Evolutionary conservation across 1,140 invertebrate species (phyloP).

Genomic region (Epicauta chinensis): DNA sequence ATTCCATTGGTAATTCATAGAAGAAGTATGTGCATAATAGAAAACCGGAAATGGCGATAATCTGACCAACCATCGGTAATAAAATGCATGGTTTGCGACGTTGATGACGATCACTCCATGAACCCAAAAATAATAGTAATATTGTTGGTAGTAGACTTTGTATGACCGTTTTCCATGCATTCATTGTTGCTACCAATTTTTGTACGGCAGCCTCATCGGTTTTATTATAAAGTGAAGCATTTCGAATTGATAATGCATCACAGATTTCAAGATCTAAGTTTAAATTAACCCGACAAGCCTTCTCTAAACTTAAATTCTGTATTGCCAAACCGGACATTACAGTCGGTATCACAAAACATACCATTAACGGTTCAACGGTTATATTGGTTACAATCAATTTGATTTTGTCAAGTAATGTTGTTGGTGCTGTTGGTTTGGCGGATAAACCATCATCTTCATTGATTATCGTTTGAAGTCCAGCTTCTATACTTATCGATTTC

Average conservation of each 20-base stretch:
- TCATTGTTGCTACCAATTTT: conserved; percentile 50
- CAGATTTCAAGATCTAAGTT: conserved; percentile 51
- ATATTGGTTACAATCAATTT: conserved; percentile 39
- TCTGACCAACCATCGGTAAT: conserved; percentile 49
- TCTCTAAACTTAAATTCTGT: conserved; percentile 55
- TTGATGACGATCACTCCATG: conserved; percentile 54
- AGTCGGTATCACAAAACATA: conserved; percentile 48
- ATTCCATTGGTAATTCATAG: conserved; percentile 47
- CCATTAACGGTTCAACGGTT: conserved; percentile 50
- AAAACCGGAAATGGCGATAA: conserved; percentile 30
- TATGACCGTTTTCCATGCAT: conserved; percentile 51
- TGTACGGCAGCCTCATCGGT: conserved; percentile 49
- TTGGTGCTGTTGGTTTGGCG: too few relatives aligned
- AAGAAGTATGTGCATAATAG: conserved; percentile 38
- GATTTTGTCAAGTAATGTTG: conserved; percentile 20
- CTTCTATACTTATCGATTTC: conserved; percentile 30
- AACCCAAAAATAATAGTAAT: conserved; percentile 54
- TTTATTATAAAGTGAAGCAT: conserved; percentile 43
- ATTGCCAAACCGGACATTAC: conserved; percentile 47
- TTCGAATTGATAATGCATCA: conserved; percentile 47
- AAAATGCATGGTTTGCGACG: conserved; percentile 54
- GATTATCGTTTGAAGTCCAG: conserved; percentile 19
- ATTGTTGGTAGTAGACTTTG: conserved; percentile 51
- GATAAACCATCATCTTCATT: too few relatives aligned
- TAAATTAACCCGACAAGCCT: conserved; percentile 58